These are phyloP conservation scores for Rotaria sp. DNA, from an alignment of 2,888 invertebrate species.

Conservation along the genomic window DNA sequence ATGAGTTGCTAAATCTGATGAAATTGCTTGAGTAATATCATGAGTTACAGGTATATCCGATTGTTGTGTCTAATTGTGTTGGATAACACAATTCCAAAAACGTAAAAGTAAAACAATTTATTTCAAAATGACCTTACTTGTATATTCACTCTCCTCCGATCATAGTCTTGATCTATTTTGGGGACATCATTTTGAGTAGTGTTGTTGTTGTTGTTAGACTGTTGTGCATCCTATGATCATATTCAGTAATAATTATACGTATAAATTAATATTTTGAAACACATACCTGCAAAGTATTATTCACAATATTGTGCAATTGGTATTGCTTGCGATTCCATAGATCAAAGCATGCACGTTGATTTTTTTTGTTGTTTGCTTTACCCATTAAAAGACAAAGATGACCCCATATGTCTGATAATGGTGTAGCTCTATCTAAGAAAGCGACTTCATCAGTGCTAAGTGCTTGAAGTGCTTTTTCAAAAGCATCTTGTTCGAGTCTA, in stretches of 20 bases:
- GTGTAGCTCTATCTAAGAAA: not conserved
- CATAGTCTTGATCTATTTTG: not conserved
- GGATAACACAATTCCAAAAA: no score
- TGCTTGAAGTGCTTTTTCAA: not conserved
- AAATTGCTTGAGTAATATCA: not conserved
- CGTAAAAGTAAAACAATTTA: no score
- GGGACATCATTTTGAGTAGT: not conserved
- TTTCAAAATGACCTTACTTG: no score
- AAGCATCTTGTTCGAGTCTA: not conserved
- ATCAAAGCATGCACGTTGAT: not conserved
- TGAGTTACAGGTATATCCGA: no score
- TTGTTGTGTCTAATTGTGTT: no score
- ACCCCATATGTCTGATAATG: not conserved
- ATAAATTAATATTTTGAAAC: not conserved
- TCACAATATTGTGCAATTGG: not conserved
- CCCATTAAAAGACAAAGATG: not conserved
- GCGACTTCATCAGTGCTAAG: not conserved
- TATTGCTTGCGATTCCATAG: not conserved
- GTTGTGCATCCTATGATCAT: no score
- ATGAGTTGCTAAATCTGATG: not conserved
- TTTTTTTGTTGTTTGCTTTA: not conserved
- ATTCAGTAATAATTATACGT: no score
- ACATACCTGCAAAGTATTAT: not conserved
- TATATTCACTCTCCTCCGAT: no score
- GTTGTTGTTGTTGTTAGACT: no score